A percentile compares a stretch with the other conserved stretches of the same genome.
Evolutionary conservation across 2,113 vertebrate species (phyloP).

Genomic region (Bujurquina vittata): DNA sequence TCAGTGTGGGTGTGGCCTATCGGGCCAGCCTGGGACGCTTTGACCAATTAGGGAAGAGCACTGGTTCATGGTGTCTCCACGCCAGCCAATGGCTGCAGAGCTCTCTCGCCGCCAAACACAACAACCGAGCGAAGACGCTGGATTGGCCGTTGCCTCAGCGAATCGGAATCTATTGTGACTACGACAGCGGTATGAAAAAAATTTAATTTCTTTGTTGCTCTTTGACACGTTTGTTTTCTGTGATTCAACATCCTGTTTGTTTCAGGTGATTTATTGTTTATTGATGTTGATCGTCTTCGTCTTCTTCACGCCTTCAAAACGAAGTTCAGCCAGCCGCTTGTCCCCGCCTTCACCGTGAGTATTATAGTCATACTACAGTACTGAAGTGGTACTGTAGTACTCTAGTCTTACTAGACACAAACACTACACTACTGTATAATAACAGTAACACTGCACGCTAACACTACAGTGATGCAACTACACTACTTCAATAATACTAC

Average conservation of each 20-base stretch:
- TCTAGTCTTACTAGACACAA: too few species aligned
- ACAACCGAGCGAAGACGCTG: conserved; percentile 90
- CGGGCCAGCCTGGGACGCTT: conserved; percentile 88
- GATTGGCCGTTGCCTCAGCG: conserved; percentile 85
- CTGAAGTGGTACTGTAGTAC: too few species aligned
- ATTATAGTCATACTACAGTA: neutral
- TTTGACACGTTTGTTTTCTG: neutral
- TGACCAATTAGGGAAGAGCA: conserved; percentile 92
- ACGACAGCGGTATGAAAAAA: conserved; percentile 84
- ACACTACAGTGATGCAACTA: too few species aligned
- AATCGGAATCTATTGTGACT: conserved; percentile 92
- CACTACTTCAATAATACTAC: too few species aligned
- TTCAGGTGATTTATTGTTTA: conserved; percentile 90
- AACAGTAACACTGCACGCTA: neutral
- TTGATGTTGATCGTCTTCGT: conserved; percentile 87
- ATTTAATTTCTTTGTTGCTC: neutral
- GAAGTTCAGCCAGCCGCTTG: conserved; percentile 89
- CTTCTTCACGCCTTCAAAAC: conserved; percentile 90
- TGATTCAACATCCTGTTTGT: neutral
- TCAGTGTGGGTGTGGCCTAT: conserved; percentile 89
- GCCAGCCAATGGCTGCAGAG: conserved; percentile 95
- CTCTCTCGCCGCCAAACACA: conserved; percentile 91
- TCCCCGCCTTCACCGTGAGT: conserved; percentile 94
- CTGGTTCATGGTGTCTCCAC: conserved; percentile 90
- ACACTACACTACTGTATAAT: too few species aligned